Evolutionary conservation across 53 echinoderm and acorn worm species (phyloP).

Genomic region (Patiria pectinifera): DNA sequence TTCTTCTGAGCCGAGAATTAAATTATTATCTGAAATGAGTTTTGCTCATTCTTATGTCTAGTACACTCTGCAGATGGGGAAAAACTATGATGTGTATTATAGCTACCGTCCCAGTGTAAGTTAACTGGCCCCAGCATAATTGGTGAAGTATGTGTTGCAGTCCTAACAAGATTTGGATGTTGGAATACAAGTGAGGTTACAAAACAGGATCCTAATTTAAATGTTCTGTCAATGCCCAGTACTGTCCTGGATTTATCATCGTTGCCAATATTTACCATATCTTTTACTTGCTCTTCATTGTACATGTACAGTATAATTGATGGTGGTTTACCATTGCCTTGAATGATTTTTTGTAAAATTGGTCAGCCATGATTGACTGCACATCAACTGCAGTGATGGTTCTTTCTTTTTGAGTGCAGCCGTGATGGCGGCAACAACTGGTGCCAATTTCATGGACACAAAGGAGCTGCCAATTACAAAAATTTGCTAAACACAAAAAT

Average conservation of each 20-base stretch:
- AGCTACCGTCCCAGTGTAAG: too few species aligned
- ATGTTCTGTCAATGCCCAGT: not conserved
- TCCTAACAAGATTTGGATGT: conserved; percentile 21
- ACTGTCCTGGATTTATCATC: conserved; percentile 1
- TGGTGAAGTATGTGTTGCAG: conserved; percentile 2
- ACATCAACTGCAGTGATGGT: conserved; percentile 37
- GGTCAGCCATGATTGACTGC: not conserved
- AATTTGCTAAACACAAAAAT: too few species aligned
- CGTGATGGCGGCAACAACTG: too few species aligned
- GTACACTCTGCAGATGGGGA: too few species aligned
- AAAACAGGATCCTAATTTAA: too few species aligned
- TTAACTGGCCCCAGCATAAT: not conserved
- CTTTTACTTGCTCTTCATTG: conserved; percentile 22
- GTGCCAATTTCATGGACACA: too few species aligned
- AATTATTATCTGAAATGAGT: too few species aligned
- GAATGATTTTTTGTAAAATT: conserved; percentile 20
- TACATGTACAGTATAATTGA: too few species aligned
- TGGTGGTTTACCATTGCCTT: conserved; percentile 16
- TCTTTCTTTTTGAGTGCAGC: not conserved
- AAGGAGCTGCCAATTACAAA: too few species aligned
- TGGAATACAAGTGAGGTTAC: conserved; percentile 15
- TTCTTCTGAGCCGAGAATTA: too few species aligned
- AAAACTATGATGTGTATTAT: too few species aligned
- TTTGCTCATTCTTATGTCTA: too few species aligned
- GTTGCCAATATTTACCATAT: conserved; percentile 5